phyloP scores from a whole-genome alignment of 2,797 vertebrate genomes.

The Anas capensis region DNA sequence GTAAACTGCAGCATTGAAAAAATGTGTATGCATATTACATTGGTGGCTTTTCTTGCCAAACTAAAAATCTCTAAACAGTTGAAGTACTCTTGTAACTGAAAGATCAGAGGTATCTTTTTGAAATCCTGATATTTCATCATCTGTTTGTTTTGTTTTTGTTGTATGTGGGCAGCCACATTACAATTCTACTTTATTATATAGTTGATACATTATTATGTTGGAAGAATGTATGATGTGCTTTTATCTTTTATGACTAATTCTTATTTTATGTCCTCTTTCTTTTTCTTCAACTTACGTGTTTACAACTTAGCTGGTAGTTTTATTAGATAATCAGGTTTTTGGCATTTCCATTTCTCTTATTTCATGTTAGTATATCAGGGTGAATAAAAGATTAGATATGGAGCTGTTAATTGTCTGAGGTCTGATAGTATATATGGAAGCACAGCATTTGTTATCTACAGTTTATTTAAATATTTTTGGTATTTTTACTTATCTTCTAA shows the following conservation, averaged over 20 bases:
- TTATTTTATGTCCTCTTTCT: conserved; percentile 66
- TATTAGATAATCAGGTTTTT: conserved; percentile 45
- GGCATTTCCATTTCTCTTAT: conserved; percentile 44
- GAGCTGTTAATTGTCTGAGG: conserved; percentile 15
- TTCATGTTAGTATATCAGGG: conserved; percentile 29
- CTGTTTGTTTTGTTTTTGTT: conserved; percentile 63
- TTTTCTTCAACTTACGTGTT: conserved; percentile 47
- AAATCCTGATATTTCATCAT: conserved; percentile 67
- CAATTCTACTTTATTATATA: conserved; percentile 62
- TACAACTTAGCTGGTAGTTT: conserved; percentile 48
- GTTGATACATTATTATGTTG: conserved; percentile 52
- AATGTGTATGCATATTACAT: conserved; percentile 62
- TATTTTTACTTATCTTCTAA: neutral
- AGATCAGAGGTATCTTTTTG: conserved; percentile 74
- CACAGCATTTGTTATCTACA: neutral
- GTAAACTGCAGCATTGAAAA: conserved; percentile 68
- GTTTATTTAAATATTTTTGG: conserved; percentile 18
- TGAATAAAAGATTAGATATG: neutral
- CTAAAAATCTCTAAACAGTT: conserved; percentile 72
- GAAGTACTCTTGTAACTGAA: conserved; percentile 69
- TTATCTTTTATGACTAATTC: conserved; percentile 72
- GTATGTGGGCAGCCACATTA: conserved; percentile 61
- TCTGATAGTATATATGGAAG: neutral
- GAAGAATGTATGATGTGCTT: conserved; percentile 63
- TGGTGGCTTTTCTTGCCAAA: conserved; percentile 65